These are phyloP conservation scores for Monarcha castaneiventris DNA, from an alignment of 2,113 vertebrate species.

Conservation along the genomic window DNA sequence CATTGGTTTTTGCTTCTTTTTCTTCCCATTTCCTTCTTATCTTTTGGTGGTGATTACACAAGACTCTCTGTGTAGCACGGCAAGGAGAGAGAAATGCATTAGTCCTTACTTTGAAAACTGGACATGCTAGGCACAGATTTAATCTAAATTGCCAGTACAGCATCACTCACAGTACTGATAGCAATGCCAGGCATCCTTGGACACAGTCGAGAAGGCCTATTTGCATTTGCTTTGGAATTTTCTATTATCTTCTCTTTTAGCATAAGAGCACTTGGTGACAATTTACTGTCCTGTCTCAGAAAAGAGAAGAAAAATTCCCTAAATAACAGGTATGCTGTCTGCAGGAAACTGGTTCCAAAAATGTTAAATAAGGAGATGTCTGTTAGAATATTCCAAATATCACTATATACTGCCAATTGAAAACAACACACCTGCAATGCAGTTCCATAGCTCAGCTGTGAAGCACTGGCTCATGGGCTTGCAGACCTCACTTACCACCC, in stretches of 20 bases:
- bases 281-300: neutral
- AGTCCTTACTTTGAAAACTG: conserved; percentile 8
- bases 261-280: neutral
- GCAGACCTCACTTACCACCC: neutral
- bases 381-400: neutral
- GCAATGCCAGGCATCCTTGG: neutral
- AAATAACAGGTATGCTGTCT: neutral
- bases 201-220: neutral
- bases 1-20: neutral
- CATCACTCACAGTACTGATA: neutral
- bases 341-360: neutral
- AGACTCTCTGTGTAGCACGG: neutral
- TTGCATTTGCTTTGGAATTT: neutral
- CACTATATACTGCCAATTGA: neutral
- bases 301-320: neutral
- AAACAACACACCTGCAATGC: neutral
- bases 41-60: neutral
- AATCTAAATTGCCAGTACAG: neutral
- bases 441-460: neutral
- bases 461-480: neutral
- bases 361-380: neutral
- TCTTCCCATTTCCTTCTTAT: neutral
- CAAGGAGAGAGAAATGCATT: neutral
- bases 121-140: neutral
- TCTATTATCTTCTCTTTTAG: neutral